Evolutionary conservation across 2,888 invertebrate genomes (phyloP).

Genomic region (Apoda limacodes): DNA sequence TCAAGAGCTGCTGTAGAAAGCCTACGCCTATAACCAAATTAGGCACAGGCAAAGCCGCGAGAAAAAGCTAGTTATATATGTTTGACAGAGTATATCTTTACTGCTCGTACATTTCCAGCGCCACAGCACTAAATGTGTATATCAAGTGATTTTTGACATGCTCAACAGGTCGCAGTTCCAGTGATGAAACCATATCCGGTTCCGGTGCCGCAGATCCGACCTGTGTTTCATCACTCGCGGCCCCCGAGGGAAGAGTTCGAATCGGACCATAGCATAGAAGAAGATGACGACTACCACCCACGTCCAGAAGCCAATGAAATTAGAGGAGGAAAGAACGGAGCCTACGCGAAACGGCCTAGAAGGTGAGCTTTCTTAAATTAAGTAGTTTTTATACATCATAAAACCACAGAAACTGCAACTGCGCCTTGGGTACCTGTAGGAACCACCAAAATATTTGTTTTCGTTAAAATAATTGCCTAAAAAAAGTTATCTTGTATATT

Average conservation of each 20-base stretch:
- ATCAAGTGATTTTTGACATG: too few relatives aligned
- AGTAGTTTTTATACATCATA: too few relatives aligned
- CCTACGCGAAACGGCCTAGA: constrained; percentile 40
- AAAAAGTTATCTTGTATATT: too few relatives aligned
- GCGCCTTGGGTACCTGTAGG: too few relatives aligned
- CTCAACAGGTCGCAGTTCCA: constrained; percentile 75
- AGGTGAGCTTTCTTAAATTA: too few relatives aligned
- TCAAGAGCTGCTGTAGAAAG: too few relatives aligned
- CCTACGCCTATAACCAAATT: too few relatives aligned
- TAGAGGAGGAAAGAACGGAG: constrained; percentile 28
- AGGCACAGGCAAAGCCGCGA: too few relatives aligned
- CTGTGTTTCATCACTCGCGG: constrained; percentile 60
- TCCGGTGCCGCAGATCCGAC: constrained; percentile 74
- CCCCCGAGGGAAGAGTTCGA: constrained; percentile 40
- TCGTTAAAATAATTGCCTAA: too few relatives aligned
- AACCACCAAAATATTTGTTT: too few relatives aligned
- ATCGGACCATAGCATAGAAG: constrained; percentile 32
- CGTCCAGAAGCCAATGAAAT: constrained; percentile 31
- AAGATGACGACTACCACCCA: constrained; percentile 40
- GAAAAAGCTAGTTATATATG: too few relatives aligned
- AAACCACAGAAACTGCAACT: too few relatives aligned
- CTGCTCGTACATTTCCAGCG: not conserved
- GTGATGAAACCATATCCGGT: constrained; percentile 82
- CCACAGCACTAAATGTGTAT: not conserved
- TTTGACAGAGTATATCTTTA: not conserved